These are phyloP conservation scores for Apamea sordens DNA, from an alignment of 2,888 invertebrate species.

Conservation along the genomic window DNA sequence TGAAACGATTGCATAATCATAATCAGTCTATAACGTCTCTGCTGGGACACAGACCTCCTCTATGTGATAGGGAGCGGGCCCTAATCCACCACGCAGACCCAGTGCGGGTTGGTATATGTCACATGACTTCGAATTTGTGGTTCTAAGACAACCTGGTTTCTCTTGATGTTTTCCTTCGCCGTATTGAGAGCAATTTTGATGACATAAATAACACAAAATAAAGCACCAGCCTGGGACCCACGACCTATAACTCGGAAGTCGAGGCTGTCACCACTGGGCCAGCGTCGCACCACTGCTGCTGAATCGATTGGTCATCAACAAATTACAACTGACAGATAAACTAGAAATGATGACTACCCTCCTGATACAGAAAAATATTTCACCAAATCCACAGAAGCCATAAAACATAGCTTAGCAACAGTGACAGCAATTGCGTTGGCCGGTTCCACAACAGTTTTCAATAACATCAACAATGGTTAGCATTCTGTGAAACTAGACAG, in stretches of 20 bases:
- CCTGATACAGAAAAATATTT: not conserved
- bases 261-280: not conserved
- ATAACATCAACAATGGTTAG: constrained; percentile 49
- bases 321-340: not conserved
- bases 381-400: not conserved
- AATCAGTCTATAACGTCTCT: not conserved
- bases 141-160: not conserved
- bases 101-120: not conserved
- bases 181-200: not conserved
- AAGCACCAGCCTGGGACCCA: not conserved
- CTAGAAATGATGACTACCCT: not conserved
- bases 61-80: not conserved
- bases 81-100: not conserved
- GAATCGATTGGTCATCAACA: no score
- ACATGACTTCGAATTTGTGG: not conserved
- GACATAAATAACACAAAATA: not conserved
- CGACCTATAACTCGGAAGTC: not conserved
- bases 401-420: constrained; percentile 11
- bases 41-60: not conserved
- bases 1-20: not conserved
- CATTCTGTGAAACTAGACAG: constrained; percentile 28
- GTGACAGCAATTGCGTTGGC: constrained; percentile 12
- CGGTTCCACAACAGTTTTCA: constrained; percentile 24
- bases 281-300: not conserved
- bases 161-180: not conserved